Conservation (phyloP, 2,888 invertebrate genomes). For the Barypeithes pellucidus region DNA sequence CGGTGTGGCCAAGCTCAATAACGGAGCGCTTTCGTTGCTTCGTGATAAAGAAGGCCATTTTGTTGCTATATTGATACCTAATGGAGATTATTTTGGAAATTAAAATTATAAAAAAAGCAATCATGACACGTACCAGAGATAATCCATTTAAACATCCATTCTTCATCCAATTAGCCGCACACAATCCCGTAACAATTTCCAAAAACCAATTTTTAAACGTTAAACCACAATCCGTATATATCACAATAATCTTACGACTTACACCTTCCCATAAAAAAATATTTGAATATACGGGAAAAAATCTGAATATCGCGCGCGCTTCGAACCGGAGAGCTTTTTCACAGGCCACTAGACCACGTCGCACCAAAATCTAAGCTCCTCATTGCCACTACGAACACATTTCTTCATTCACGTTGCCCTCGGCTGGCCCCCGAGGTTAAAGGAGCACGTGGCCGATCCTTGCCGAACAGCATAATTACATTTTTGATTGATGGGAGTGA, state of each 20-base stretch:
- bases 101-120: no score
- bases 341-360: slow-evolving; percentile 44
- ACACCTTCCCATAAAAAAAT: not conserved
- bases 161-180: slow-evolving; percentile 39
- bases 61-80: no score
- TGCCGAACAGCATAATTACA: slow-evolving; percentile 44
- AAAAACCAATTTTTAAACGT: not conserved
- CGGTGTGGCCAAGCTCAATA: no score
- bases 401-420: slow-evolving; percentile 36
- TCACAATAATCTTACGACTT: not conserved
- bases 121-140: slow-evolving; percentile 35
- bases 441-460: slow-evolving; percentile 53
- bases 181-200: not conserved
- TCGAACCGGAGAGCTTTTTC: slow-evolving; percentile 15
- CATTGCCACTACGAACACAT: slow-evolving; percentile 25
- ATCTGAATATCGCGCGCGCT: slow-evolving; percentile 26
- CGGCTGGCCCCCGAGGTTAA: slow-evolving; percentile 43
- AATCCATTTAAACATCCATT: slow-evolving; percentile 41
- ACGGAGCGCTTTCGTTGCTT: no score
- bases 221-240: not conserved
- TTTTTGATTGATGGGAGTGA: slow-evolving; percentile 37
- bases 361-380: slow-evolving; percentile 41
- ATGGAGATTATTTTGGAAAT: no score
- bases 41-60: no score
- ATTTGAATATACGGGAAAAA: slow-evolving; percentile 1